A percentile compares a stretch with the other conserved stretches of the same genome.
Evolutionary conservation across 2,888 invertebrate genomes (phyloP).

Genomic region (Sisyra nigra): DNA sequence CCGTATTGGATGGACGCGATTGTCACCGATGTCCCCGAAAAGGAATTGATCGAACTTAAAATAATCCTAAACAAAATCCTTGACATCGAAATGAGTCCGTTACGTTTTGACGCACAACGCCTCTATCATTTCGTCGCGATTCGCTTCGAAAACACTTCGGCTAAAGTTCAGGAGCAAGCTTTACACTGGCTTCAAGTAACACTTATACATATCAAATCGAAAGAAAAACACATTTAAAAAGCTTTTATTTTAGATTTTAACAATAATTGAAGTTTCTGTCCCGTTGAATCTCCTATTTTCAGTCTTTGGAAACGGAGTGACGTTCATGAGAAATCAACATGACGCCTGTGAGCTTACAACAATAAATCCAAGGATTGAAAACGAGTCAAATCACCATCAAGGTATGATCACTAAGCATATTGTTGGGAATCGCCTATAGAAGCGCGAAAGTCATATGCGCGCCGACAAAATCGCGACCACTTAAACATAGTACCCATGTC

Average conservation of each 20-base stretch:
- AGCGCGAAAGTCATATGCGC: too few relatives aligned
- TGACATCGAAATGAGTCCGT: slow-evolving; percentile 88
- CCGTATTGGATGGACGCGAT: slow-evolving; percentile 99
- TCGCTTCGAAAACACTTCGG: slow-evolving; percentile 63
- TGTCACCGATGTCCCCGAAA: slow-evolving; percentile 78
- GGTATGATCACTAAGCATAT: not conserved
- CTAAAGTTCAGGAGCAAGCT: slow-evolving; percentile 75
- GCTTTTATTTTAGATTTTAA: slow-evolving; percentile 48
- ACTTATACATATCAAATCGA: too few relatives aligned
- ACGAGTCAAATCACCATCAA: too few relatives aligned
- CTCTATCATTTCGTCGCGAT: slow-evolving; percentile 89
- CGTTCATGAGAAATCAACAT: slow-evolving; percentile 40
- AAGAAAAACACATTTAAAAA: too few relatives aligned
- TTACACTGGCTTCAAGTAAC: slow-evolving; percentile 74
- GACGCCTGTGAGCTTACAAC: not conserved
- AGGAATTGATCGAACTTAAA: slow-evolving; percentile 70
- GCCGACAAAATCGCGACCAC: too few relatives aligned
- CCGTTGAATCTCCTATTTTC: slow-evolving; percentile 75
- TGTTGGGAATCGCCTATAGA: too few relatives aligned
- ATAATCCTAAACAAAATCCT: slow-evolving; percentile 81
- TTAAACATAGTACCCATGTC: too few relatives aligned
- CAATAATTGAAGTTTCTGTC: slow-evolving; percentile 77
- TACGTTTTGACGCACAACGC: slow-evolving; percentile 86
- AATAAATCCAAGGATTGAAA: not conserved
- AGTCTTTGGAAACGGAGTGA: slow-evolving; percentile 79